A percentile compares a stretch with the other conserved stretches of the same genome.
Conservation (phyloP, 2,797 vertebrate species). For the Martes flavigula region DNA sequence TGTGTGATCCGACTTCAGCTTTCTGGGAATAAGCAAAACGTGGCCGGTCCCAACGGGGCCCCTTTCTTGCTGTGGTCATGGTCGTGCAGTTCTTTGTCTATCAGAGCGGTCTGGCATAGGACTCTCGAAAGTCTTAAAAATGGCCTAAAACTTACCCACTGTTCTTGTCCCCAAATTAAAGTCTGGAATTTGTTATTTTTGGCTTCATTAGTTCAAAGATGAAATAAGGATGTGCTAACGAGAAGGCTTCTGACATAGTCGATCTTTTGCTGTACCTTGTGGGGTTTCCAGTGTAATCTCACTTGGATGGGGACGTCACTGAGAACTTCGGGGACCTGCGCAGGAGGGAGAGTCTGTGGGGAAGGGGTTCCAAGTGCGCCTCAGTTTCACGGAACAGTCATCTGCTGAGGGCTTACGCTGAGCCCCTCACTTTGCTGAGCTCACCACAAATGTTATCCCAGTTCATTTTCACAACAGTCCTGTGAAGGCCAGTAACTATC, state of each 20-base stretch:
- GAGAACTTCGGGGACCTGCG: not conserved
- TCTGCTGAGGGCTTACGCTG: not conserved
- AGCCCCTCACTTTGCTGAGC: not conserved
- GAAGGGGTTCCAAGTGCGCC: not conserved
- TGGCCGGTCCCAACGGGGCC: rapidly evolving
- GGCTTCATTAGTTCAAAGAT: not conserved
- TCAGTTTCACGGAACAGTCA: not conserved
- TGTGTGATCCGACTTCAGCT: not conserved
- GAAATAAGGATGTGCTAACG: not conserved
- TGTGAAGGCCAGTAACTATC: not conserved
- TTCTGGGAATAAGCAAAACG: not conserved
- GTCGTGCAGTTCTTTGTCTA: not conserved
- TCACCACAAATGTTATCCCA: not conserved
- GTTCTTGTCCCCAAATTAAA: not conserved
- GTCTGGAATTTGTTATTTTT: not conserved
- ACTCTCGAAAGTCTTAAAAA: not conserved
- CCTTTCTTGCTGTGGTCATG: not conserved
- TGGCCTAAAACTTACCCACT: not conserved
- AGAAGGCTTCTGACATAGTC: not conserved
- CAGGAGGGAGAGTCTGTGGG: not conserved
- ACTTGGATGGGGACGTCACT: not conserved
- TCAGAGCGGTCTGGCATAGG: not conserved
- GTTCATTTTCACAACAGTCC: not conserved
- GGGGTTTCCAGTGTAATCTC: not conserved
- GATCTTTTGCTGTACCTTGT: not conserved